A percentile compares a stretch with the other conserved stretches of the same genome.
Conservation (phyloP, 2,113 vertebrate genomes). For the Chloroceryle aenea region DNA sequence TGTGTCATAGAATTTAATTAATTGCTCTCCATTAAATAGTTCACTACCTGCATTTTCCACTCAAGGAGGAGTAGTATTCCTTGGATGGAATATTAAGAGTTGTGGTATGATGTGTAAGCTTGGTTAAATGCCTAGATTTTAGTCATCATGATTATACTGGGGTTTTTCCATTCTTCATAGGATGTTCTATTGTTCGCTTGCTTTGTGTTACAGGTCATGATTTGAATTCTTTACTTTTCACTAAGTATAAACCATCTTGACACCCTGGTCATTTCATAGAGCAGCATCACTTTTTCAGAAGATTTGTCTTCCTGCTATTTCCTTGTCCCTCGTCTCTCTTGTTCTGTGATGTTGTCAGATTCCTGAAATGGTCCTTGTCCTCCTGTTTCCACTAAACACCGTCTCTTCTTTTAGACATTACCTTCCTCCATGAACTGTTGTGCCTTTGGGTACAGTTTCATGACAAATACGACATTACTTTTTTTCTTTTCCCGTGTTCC, state of each 20-base stretch:
- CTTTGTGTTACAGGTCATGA: not conserved
- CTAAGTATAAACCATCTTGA: not conserved
- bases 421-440: not conserved
- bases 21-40: not conserved
- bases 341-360: not conserved
- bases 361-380: not conserved
- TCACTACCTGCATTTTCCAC: not conserved
- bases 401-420: not conserved
- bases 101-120: not conserved
- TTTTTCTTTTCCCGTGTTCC: constrained; percentile 24
- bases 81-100: not conserved
- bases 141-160: not conserved
- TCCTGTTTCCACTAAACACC: not conserved
- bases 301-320: not conserved
- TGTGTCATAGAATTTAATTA: not conserved
- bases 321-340: not conserved
- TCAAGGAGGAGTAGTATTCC: not conserved
- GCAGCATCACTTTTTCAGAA: not conserved
- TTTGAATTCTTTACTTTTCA: not conserved
- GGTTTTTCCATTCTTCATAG: not conserved
- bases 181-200: not conserved
- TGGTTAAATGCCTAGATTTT: not conserved
- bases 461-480: not conserved
- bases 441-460: not conserved
- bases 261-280: not conserved